These are phyloP conservation scores for Chaetoderma sp. DNA, from an alignment of 2,888 invertebrate species.

Conservation along the genomic window DNA sequence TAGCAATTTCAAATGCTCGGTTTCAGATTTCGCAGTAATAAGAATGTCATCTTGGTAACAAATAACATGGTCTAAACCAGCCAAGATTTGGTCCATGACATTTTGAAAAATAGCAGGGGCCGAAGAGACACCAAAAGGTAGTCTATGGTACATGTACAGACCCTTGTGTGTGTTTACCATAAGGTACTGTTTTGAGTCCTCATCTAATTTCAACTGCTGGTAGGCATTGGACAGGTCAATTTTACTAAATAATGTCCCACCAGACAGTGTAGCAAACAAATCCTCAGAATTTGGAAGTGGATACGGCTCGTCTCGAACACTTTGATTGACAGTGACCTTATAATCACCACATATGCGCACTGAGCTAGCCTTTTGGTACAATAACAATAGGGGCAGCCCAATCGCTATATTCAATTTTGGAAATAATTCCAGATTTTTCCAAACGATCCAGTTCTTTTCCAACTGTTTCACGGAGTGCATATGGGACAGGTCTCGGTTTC, in stretches of 20 bases:
- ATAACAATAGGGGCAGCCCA: constrained; percentile 48
- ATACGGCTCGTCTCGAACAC: constrained; percentile 48
- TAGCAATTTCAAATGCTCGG: background rate
- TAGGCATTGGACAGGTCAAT: constrained; percentile 23
- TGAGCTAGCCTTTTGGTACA: constrained; percentile 28
- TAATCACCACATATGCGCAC: constrained; percentile 47
- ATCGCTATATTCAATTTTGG: constrained; percentile 29
- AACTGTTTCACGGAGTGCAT: constrained; percentile 26
- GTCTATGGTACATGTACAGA: background rate
- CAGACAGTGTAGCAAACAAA: constrained; percentile 42
- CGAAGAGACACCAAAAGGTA: constrained; percentile 23
- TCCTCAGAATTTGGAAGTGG: constrained; percentile 43
- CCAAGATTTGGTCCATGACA: constrained; percentile 3
- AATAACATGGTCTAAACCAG: background rate
- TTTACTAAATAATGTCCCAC: constrained; percentile 31
- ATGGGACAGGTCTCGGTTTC: constrained; percentile 18
- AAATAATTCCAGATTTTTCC: constrained; percentile 28
- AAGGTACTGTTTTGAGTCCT: constrained; percentile 25
- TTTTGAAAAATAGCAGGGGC: constrained; percentile 16
- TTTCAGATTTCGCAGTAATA: background rate
- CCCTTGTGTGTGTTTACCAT: constrained; percentile 6
- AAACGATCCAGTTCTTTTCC: constrained; percentile 22
- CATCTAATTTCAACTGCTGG: constrained; percentile 23
- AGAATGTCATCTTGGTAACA: background rate
- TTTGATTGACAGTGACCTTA: constrained; percentile 43